Evolutionary conservation across 1,140 invertebrate genomes (phyloP), one percentile per base, ranked within the genome.

Genomic region (Meloidogyne exigua): DNA sequence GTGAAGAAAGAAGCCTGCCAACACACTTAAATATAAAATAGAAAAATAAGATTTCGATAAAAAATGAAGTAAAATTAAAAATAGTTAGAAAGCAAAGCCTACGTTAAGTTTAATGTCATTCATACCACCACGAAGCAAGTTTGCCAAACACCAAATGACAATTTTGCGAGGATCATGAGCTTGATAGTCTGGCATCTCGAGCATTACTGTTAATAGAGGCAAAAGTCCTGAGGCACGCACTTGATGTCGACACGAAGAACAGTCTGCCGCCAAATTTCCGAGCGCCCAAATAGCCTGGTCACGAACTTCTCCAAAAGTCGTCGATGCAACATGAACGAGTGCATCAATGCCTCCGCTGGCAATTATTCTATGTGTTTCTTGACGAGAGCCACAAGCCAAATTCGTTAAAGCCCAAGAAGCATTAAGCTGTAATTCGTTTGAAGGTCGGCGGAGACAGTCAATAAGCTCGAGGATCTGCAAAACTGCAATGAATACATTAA

Each of bases 351-450:
- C 76, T 39, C 76, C 76, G 23, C 44, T 49, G 21, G 65, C 42
- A 42, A 78, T 49, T 13, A 78, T 78, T 57, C 76, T 74, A 49
- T 78, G 76, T 18, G 76, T 78, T 23, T 78, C 74, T 32, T 78
- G 72, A 10, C 72, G 32, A 49, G 75, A 78, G 28, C 76, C 72
- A 68, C 76, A 78, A n/a, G 76, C 76, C 26, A 78, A 39, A 64
- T 78, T 78, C 12, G 76, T 78, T n/a, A 78, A n/a, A 23, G 76
- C 76, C 76, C 76, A 78, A 5, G 42, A 25, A 26, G 76, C 76
- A 44, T 78, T 78, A 23, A 78, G 39, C 57, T 78, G 76, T 21
- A 78, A 13, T 68, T 78, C 76, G 36, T 12, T 75, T 12, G 32
- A 49, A 32, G 63, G 25, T 12, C 76, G 76, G 10, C 62, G 42